Percentiles rank a stretch among this genome's conserved stretches.
phyloP scores from a whole-genome alignment of 2,888 invertebrate genomes.

The Drosophila anomalata region DNA sequence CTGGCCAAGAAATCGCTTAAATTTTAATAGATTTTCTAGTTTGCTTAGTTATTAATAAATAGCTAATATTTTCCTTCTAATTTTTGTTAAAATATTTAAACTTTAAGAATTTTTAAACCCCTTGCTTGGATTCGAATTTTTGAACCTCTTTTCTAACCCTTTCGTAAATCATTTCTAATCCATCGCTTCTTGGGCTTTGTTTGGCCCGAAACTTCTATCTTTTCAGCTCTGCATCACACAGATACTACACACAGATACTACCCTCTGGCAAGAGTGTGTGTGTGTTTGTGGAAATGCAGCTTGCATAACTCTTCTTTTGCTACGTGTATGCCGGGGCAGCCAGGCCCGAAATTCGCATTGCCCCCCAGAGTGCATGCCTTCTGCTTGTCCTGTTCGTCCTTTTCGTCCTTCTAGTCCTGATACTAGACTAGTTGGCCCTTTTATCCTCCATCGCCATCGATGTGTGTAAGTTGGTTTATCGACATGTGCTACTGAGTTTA shows the following conservation, averaged over 20 bases:
- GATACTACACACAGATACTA: slow-evolving; percentile 17
- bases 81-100: not conserved
- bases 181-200: slow-evolving; percentile 49
- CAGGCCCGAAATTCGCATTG: slow-evolving; percentile 56
- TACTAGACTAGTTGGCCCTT: slow-evolving; percentile 31
- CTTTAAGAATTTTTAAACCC: not conserved
- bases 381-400: slow-evolving; percentile 47
- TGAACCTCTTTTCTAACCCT: slow-evolving; percentile 17
- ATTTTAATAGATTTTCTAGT: not conserved
- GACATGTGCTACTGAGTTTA: slow-evolving; percentile 28
- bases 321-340: slow-evolving; percentile 38
- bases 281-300: slow-evolving; percentile 30
- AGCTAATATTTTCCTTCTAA: not conserved
- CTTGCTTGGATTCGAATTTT: not conserved
- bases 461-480: slow-evolving; percentile 54
- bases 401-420: not conserved
- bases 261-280: not conserved
- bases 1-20: not conserved
- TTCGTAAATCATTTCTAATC: slow-evolving; percentile 69
- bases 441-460: slow-evolving; percentile 48
- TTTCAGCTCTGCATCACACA: slow-evolving; percentile 25
- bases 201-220: slow-evolving; percentile 23
- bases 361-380: slow-evolving; percentile 64
- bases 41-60: not conserved
- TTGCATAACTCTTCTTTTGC: slow-evolving; percentile 67